Percentiles rank a stretch among this genome's conserved stretches.
phyloP scores from a whole-genome alignment of 2,797 vertebrate genomes.

The Psittacula echo region DNA sequence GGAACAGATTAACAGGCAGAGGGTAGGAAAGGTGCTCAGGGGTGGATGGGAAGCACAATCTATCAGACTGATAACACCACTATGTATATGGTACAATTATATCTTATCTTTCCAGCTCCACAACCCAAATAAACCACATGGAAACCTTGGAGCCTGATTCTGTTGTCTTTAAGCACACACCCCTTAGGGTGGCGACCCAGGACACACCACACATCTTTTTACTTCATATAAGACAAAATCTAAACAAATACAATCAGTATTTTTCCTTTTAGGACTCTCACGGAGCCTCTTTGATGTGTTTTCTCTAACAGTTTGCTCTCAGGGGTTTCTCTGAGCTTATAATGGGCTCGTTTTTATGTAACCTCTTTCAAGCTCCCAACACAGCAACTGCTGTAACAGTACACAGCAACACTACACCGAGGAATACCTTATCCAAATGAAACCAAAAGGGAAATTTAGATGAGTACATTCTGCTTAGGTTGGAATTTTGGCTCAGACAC shows the following conservation, averaged over 20 bases:
- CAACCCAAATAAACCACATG: conserved; percentile 68
- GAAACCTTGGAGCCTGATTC: conserved; percentile 36
- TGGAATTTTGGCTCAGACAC: conserved; percentile 68
- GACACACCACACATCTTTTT: conserved; percentile 60
- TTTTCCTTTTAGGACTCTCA: conserved; percentile 62
- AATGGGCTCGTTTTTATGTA: conserved; percentile 59
- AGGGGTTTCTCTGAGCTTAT: conserved; percentile 53
- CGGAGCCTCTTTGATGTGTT: conserved; percentile 63
- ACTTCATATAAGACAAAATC: conserved; percentile 64
- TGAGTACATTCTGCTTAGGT: conserved; percentile 71
- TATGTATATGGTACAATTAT: conserved; percentile 48
- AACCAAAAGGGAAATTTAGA: conserved; percentile 73
- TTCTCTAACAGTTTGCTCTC: conserved; percentile 54
- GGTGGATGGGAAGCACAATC: conserved; percentile 21
- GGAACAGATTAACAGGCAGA: conserved; percentile 43
- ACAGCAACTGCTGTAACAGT: conserved; percentile 66
- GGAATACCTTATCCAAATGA: conserved; percentile 70
- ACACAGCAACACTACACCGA: conserved; percentile 69
- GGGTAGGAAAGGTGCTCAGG: conserved; percentile 41
- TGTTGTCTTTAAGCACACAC: conserved; percentile 70
- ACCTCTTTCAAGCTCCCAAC: conserved; percentile 60
- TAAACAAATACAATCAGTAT: conserved; percentile 70
- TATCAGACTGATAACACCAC: conserved; percentile 52
- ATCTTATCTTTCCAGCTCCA: conserved; percentile 68
- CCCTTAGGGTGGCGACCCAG: conserved; percentile 59